Percentiles rank a stretch among this genome's conserved stretches.
Evolutionary conservation across 2,888 invertebrate species (phyloP).

Genomic region (Agrypnus murinus): DNA sequence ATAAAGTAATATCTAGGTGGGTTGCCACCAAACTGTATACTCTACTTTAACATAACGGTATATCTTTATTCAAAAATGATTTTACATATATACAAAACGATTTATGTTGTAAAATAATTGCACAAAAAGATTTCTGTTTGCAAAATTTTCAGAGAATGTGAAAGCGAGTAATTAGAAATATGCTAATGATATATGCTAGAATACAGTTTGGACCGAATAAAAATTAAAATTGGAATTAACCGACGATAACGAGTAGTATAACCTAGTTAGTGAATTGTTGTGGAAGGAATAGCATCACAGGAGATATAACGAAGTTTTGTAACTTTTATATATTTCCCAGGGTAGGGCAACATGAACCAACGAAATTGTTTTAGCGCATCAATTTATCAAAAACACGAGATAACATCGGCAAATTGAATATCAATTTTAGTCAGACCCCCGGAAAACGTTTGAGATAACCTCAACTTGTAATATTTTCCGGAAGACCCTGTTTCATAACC

Average conservation of each 20-base stretch:
- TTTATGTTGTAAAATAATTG: too few species aligned
- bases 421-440: constrained; percentile 43
- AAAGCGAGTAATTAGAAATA: too few species aligned
- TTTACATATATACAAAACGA: too few species aligned
- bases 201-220: not conserved
- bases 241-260: constrained; percentile 29
- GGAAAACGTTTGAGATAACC: constrained; percentile 49
- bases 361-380: constrained; percentile 45
- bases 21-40: too few species aligned
- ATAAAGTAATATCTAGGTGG: too few species aligned
- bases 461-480: constrained; percentile 56
- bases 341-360: constrained; percentile 34
- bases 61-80: too few species aligned
- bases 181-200: too few species aligned
- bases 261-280: constrained; percentile 27
- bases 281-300: constrained; percentile 29
- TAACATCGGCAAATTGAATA: constrained; percentile 49
- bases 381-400: constrained; percentile 46
- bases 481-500: constrained; percentile 55
- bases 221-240: constrained; percentile 35
- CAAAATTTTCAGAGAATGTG: too few species aligned
- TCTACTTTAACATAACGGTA: too few species aligned
- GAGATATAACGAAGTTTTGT: constrained; percentile 34
- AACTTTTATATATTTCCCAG: constrained; percentile 38
- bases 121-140: too few species aligned